Base-by-base conservation (phyloP, 2,113 vertebrate species). In the Oncorhynchus clarkii region DNA sequence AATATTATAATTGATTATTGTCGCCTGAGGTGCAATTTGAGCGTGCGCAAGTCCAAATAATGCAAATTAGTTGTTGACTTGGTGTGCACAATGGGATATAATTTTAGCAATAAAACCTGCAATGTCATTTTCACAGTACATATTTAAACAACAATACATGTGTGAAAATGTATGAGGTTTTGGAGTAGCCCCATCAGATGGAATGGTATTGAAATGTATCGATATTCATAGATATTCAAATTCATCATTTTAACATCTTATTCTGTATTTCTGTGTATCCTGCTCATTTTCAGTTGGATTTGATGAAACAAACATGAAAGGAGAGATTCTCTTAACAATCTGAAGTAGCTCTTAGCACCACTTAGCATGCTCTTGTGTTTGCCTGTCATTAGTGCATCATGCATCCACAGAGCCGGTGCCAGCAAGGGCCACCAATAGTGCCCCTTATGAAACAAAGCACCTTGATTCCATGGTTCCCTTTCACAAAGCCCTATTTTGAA, bases 1-100 rank as follows among this genome's bases (percentile, higher is more conserved):
- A 84, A 89, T 92, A 89, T 92, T 89, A 85, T 90, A 92, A 92
- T 91, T 91, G 90, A 93, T 92, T 89, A 91, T 92, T 92, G 79
- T 88, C 91, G 91, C 91, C 91, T 84, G 80, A 87, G 89, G 92
- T 86, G 78, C 72, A 76, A 71, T 74, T 76, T 76, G 64, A 86
- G 13, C 22, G 54, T 31, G 22, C n/a, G 27, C 29, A 14, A 16
- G 22, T 67, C 65, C 8, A 16, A 26, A 6, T 31, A 62, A 16
- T 31, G 27, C 49, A 72, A 80, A 81, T 82, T 12, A 85, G 84
- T 84, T 87, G 83, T 78, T 78, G 70, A 54, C 13, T 54, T 54
- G 51, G 51, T 18, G 51, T 54, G 16, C 14, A 54, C 13, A 54
- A 54, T 18, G 51, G 12, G 51, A 14, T 54, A 18, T 16, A 5